Base-by-base conservation (phyloP, 1,140 invertebrate genomes). In the Pemphigus obesinymphae region DNA sequence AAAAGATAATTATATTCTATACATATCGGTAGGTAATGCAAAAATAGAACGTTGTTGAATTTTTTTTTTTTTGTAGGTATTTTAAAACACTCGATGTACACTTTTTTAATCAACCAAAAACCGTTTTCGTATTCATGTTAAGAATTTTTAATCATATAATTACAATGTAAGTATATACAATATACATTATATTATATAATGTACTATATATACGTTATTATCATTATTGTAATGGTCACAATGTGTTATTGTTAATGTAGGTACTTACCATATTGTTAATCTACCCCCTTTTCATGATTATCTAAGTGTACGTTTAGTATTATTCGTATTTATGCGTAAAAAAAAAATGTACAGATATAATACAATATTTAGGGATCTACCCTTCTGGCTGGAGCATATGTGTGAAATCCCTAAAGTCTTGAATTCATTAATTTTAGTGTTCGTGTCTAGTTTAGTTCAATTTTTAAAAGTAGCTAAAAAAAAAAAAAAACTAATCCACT, bases 401-500 rank as follows among this genome's bases (percentile, higher is more conserved):
- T 40, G 37, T 68, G 37, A 26, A 70, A 70, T 43, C 37, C 66
- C 66, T 43, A 70, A 26, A 26, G 66, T 43, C n/a, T 70, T 43
- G n/a, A 70, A 70, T 43, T 70, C 37, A 70, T 70, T 70, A 70
- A 70, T 70, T 43, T 43, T 70, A 43, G 66, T 26, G 13, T 70
- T 40, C 66, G 66, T 70, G 66, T 17, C 37, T 17, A 7, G 23
- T 23, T 70, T 2, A 26, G 11, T 43, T 70, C n/a, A 26, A 43
- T 43, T 70, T 70, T 70, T 15, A 70, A 70, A 70, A 70, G 23
- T 26, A 17, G 13, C 58, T 61, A 68, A 20, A 10, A 11, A 68
- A 68, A 50, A n/a, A 70, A 70, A 70, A 3, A 2, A 15, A 26
- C 34, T 43, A 43, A 43, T 15, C 23, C 13, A 70, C 37, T 43